Percentiles rank a stretch among this genome's conserved stretches.
phyloP scores from a whole-genome alignment of 2,888 invertebrate species.

The Temnothorax rugatulus region DNA sequence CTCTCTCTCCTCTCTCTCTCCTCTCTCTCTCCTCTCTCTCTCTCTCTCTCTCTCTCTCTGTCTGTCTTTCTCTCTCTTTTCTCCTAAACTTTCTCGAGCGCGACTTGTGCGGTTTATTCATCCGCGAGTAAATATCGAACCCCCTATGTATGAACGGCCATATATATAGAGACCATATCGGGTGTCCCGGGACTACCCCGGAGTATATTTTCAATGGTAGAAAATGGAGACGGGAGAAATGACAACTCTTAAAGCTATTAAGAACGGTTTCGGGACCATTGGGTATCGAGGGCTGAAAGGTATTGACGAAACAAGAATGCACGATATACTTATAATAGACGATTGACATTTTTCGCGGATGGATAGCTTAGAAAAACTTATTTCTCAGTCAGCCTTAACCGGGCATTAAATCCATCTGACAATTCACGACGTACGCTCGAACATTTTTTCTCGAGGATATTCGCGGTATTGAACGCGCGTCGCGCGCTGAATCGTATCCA shows the following conservation, averaged over 20 bases:
- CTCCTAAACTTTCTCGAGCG: conserved; percentile 26
- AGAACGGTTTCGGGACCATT: neutral
- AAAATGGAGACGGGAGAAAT: neutral
- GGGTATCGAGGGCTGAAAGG: neutral
- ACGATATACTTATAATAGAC: neutral
- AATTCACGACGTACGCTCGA: neutral
- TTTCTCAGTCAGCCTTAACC: neutral
- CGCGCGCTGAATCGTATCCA: conserved; percentile 31
- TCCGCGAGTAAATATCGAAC: conserved; percentile 39
- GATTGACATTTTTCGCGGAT: neutral
- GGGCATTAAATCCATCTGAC: neutral
- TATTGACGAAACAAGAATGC: neutral
- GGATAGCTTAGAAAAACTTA: neutral
- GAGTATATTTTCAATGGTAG: neutral
- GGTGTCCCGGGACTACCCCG: neutral
- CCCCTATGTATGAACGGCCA: conserved; percentile 2
- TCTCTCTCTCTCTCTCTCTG: neutral
- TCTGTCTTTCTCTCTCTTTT: neutral
- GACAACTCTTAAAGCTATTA: neutral
- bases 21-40: neutral
- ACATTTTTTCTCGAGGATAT: neutral
- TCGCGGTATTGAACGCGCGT: neutral
- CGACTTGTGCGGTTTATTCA: conserved; percentile 27
- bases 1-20: neutral
- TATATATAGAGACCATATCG: conserved; percentile 10